phyloP scores from a whole-genome alignment of 2,113 vertebrate species.

The Eretmochelys imbricata region DNA sequence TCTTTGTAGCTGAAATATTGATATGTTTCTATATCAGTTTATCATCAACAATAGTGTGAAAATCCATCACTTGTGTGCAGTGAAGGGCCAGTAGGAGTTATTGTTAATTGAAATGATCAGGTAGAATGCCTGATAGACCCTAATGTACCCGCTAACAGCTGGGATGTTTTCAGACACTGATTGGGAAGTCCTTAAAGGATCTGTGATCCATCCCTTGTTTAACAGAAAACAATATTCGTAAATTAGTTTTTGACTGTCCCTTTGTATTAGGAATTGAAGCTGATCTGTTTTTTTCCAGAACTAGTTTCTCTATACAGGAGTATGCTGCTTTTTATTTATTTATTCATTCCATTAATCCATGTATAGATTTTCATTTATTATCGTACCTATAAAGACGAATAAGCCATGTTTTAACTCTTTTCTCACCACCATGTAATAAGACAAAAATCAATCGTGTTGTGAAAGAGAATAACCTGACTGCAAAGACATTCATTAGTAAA shows the following conservation, averaged over 20 bases:
- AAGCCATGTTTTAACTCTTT: not conserved
- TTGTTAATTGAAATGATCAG: not conserved
- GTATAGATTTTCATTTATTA: not conserved
- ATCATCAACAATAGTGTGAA: not conserved
- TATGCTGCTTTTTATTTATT: not conserved
- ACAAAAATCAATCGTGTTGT: not conserved
- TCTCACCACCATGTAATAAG: not conserved
- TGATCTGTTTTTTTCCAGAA: not conserved
- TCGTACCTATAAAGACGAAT: not conserved
- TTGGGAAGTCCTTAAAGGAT: not conserved
- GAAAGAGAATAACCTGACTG: not conserved
- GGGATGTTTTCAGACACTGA: not conserved
- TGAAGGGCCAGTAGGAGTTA: not conserved
- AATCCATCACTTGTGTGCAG: not conserved
- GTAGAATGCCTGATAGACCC: not conserved
- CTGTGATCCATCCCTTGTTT: not conserved
- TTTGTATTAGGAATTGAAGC: not conserved
- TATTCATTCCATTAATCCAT: not conserved
- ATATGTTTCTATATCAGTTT: not conserved
- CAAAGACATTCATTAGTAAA: not conserved
- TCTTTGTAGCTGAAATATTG: not conserved
- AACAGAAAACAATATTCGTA: not conserved
- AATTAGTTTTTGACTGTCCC: not conserved
- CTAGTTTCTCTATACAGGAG: not conserved
- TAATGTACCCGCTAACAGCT: not conserved